phyloP scores from a whole-genome alignment of 2,797 vertebrate genomes.

The Salarias fasciatus region DNA sequence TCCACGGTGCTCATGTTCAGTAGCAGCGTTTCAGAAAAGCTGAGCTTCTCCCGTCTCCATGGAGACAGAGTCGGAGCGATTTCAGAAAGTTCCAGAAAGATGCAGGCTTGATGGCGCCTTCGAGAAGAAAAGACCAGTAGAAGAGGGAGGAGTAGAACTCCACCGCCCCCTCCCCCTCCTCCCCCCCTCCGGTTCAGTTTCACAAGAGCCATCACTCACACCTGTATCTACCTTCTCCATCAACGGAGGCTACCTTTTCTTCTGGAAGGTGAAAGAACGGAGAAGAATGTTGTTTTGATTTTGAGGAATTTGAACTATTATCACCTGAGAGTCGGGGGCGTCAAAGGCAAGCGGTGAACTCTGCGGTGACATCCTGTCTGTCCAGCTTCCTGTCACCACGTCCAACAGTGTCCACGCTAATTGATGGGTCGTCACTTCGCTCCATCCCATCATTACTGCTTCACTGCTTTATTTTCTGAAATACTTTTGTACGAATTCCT shows the following conservation, averaged over 20 bases:
- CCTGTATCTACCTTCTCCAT: conserved; percentile 43
- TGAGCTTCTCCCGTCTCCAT: no score
- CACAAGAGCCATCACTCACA: conserved; percentile 37
- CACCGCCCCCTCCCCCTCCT: conserved; percentile 1
- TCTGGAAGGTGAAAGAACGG: conserved; percentile 6
- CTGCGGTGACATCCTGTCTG: conserved; percentile 11
- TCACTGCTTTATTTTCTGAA: no score
- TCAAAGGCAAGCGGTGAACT: conserved; percentile 36
- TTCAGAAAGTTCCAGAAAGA: no score
- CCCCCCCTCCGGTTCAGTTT: background rate
- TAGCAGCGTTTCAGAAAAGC: no score
- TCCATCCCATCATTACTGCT: background rate
- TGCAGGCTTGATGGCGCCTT: background rate
- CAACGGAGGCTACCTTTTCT: conserved; percentile 24
- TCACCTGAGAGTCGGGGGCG: conserved; percentile 26
- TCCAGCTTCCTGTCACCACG: conserved; percentile 1
- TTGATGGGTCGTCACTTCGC: no score
- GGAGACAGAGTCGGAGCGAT: no score
- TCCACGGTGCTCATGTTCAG: no score
- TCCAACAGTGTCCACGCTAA: background rate
- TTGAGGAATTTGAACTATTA: conserved; percentile 57
- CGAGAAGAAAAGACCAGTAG: background rate
- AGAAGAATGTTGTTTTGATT: conserved; percentile 69
- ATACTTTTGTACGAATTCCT: background rate
- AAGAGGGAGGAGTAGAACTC: no score